phyloP scores from a whole-genome alignment of 64 coral and sea anemone species.

The Pachyseris speciosa region DNA sequence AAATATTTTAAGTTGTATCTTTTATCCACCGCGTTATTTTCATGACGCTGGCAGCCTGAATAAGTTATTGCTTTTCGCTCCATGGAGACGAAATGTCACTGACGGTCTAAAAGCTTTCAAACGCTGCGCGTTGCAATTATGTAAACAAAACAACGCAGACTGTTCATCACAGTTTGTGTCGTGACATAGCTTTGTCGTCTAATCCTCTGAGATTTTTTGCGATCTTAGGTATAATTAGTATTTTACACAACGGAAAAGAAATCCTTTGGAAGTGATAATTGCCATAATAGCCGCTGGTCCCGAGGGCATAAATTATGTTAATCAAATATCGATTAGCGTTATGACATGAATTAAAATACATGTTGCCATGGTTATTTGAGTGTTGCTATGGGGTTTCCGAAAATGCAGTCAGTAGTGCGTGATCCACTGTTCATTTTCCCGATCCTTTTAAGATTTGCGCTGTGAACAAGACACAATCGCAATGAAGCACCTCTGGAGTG shows the following conservation, averaged over 20 bases:
- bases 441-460: background rate
- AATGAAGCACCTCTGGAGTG: background rate
- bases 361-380: slow-evolving; percentile 29
- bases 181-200: background rate
- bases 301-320: slow-evolving; percentile 21
- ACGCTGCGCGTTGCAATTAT: background rate
- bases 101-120: background rate
- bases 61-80: too few relatives aligned
- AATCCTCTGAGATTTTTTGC: background rate
- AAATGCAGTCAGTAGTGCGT: slow-evolving; percentile 14
- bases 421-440: background rate
- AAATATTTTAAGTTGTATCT: too few relatives aligned
- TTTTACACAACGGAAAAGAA: background rate
- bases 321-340: slow-evolving; percentile 4
- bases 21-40: too few relatives aligned
- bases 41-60: too few relatives aligned
- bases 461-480: background rate
- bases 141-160: background rate
- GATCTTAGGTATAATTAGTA: background rate
- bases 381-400: background rate
- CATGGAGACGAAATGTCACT: background rate
- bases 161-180: background rate
- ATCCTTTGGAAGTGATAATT: background rate
- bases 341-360: too few relatives aligned
- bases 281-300: background rate